Conservation (phyloP, 2,113 vertebrate genomes). For the human region DNA sequence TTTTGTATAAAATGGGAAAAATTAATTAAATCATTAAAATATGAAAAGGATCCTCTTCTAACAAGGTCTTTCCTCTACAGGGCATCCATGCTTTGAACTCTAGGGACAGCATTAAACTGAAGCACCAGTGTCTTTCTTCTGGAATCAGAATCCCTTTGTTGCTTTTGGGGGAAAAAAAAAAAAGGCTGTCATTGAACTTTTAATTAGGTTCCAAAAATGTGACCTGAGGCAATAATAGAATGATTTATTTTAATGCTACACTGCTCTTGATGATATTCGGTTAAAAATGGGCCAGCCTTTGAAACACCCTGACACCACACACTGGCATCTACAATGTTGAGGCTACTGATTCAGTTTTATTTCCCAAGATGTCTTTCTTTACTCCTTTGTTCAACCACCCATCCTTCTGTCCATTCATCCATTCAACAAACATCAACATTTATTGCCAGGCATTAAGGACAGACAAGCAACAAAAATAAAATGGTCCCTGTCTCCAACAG, state of each 20-base stretch:
- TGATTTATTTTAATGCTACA: conserved; percentile 3
- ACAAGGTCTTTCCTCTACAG: not conserved
- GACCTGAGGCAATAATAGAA: not conserved
- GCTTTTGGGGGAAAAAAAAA: not conserved
- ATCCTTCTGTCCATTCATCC: not conserved
- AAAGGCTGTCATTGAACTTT: not conserved
- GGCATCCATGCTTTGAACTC: not conserved
- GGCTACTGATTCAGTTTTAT: not conserved
- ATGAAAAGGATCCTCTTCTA: not conserved
- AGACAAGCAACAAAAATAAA: not conserved
- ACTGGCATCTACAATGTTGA: not conserved
- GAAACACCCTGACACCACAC: not conserved
- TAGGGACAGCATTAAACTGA: not conserved
- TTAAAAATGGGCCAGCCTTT: not conserved
- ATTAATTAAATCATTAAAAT: not conserved
- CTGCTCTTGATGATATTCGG: not conserved
- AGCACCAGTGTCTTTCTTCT: not conserved
- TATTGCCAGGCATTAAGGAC: not conserved
- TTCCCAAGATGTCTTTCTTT: not conserved
- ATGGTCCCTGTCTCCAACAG: not conserved
- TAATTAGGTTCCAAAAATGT: conserved; percentile 46
- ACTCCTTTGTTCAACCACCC: not conserved
- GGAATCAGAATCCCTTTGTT: not conserved
- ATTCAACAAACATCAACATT: not conserved
- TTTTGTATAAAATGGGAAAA: not conserved